Base-by-base conservation (phyloP, 2,113 vertebrate genomes). In the Sylvia atricapilla region DNA sequence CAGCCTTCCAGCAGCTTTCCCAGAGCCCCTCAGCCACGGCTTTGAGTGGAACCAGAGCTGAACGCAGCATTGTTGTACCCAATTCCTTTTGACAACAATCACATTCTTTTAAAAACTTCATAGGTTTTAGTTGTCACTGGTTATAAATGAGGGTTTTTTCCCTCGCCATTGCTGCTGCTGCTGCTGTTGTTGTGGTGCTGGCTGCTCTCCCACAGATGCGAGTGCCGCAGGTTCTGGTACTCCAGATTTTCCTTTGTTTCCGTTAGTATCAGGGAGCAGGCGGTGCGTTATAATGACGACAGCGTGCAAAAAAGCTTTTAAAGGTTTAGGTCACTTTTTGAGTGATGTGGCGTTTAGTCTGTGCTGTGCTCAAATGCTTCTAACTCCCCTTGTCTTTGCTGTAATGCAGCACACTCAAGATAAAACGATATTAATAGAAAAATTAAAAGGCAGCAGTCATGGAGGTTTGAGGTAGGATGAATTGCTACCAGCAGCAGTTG, bases 21-120 rank as follows among this genome's bases (percentile, higher is more conserved):
- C 97, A 89, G 94, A 97, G 97, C 97, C 98, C 98, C 98, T 98
- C 97, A 98, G 98, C 98, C 97, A 97, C 77, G 66, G 98, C 98
- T 98, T 98, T 98, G 98, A 99, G 98, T 97, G 98, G 98, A 98
- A 98, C 98, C 98, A 97, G 98, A 99, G 98, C 98, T 98, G 98
- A 98, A 98, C 95, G 95, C 97, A 96, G 98, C 96, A 97, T 98
- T 97, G 96, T 97, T 99, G 98, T 97, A 97, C 98, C 98, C 98
- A 98, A 99, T 99, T 98, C 98, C 97, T 99, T 99, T 98, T 98
- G 99, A 99, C 99, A 99, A 99, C 98, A 98, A 99, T 99, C 98
- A 98, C 98, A 98, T 99, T 99, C 98, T 98, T 98, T 98, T 97
- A 98, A 98, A 98, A 98, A 98, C 97, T 98, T 98, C 97, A 73